phyloP scores from a whole-genome alignment of 92 coral and sea anemone genomes.

The Parazoanthus swiftii region DNA sequence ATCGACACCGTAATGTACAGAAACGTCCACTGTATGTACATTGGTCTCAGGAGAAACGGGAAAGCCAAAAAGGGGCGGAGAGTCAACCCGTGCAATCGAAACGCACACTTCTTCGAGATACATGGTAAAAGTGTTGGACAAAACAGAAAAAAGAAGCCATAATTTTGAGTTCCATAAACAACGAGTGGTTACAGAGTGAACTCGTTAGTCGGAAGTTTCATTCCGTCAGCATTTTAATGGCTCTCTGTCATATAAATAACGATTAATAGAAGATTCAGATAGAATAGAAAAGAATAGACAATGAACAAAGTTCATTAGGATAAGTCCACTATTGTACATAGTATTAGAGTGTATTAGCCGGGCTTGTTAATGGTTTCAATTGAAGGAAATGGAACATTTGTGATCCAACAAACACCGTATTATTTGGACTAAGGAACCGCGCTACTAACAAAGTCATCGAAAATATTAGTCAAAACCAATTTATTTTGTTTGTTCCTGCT shows the following conservation, averaged over 20 bases:
- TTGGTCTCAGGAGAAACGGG: conserved; percentile 55
- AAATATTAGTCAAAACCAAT: no score
- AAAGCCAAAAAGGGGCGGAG: conserved; percentile 39
- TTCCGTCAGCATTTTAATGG: background rate
- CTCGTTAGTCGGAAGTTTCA: background rate
- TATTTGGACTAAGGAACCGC: no score
- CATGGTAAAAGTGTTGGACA: background rate
- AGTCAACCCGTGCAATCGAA: conserved; percentile 33
- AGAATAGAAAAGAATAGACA: background rate
- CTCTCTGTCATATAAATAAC: background rate
- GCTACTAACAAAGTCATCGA: no score
- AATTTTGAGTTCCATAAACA: background rate
- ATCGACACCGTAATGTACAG: conserved; percentile 20
- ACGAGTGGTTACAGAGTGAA: background rate
- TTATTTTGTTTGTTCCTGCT: no score
- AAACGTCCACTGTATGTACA: conserved; percentile 39
- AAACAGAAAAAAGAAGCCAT: background rate
- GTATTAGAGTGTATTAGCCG: background rate
- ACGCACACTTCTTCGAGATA: conserved; percentile 23
- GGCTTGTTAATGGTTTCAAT: background rate
- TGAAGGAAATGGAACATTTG: no score
- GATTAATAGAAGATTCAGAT: background rate
- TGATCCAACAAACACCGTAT: background rate
- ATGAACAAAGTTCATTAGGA: background rate
- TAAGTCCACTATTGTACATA: background rate